phyloP scores from a whole-genome alignment of 2,113 vertebrate species.

The Oncorhynchus keta region DNA sequence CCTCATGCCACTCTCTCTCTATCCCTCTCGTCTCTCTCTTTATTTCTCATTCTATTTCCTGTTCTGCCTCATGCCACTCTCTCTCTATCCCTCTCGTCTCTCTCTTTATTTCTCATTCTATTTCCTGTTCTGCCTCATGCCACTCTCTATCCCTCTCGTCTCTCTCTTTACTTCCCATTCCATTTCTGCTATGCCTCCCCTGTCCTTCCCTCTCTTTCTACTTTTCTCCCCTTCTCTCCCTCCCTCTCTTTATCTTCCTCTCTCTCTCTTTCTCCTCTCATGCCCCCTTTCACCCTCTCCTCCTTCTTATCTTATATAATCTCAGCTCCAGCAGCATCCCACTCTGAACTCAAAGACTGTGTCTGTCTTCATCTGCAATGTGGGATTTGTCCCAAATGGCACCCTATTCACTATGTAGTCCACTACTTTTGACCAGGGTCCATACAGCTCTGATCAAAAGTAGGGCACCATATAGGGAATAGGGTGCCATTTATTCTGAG shows the following conservation, averaged over 20 bases:
- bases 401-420: too few species aligned
- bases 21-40: not conserved
- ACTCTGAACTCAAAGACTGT: conserved; percentile 60
- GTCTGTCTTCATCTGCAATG: conserved; percentile 52
- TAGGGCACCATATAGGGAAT: too few species aligned
- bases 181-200: conserved; percentile 3
- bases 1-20: not conserved
- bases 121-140: not conserved
- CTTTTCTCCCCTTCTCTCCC: conserved; percentile 18
- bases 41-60: not conserved
- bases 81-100: not conserved
- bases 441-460: too few species aligned
- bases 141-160: too few species aligned
- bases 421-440: not conserved
- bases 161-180: not conserved
- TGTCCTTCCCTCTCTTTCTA: conserved; percentile 17
- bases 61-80: not conserved
- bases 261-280: conserved; percentile 24
- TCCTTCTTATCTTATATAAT: conserved; percentile 60
- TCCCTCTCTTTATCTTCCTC: conserved; percentile 19
- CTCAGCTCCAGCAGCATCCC: conserved; percentile 48
- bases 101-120: not conserved
- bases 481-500: too few species aligned
- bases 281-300: conserved; percentile 44
- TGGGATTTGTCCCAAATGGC: too few species aligned